phyloP scores from a whole-genome alignment of 2,888 invertebrate genomes.

The Phragmatobia fuliginosa region DNA sequence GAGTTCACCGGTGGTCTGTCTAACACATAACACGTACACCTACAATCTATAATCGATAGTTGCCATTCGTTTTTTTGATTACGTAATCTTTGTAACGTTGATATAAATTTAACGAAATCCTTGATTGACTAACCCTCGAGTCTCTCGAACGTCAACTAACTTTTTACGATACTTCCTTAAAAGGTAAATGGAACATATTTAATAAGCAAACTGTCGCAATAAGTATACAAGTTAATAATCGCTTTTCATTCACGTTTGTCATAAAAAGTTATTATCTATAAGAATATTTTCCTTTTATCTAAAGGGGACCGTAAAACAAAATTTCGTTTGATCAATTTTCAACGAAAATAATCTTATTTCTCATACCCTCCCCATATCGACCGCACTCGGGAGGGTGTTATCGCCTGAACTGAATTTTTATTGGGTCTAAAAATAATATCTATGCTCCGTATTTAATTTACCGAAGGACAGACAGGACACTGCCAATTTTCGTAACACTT shows the following conservation, averaged over 20 bases:
- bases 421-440: constrained; percentile 51
- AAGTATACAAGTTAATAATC: constrained; percentile 32
- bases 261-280: constrained; percentile 43
- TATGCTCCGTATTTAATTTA: constrained; percentile 45
- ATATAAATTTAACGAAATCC: constrained; percentile 26
- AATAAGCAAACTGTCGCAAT: constrained; percentile 18
- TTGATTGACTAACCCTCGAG: constrained; percentile 27
- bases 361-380: constrained; percentile 49
- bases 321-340: constrained; percentile 56
- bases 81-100: constrained; percentile 26
- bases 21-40: constrained; percentile 43
- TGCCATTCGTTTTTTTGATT: constrained; percentile 43
- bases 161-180: constrained; percentile 29
- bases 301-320: constrained; percentile 42
- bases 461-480: constrained; percentile 27
- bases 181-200: constrained; percentile 33
- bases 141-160: constrained; percentile 17
- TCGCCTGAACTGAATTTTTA: constrained; percentile 49
- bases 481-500: constrained; percentile 1
- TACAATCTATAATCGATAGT: constrained; percentile 43
- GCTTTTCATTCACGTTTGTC: constrained; percentile 27
- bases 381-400: constrained; percentile 49
- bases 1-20: constrained; percentile 58
- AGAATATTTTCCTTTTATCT: constrained; percentile 44
- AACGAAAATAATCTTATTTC: constrained; percentile 54